phyloP scores from a whole-genome alignment of 2,888 invertebrate genomes.

The Patella depressa region DNA sequence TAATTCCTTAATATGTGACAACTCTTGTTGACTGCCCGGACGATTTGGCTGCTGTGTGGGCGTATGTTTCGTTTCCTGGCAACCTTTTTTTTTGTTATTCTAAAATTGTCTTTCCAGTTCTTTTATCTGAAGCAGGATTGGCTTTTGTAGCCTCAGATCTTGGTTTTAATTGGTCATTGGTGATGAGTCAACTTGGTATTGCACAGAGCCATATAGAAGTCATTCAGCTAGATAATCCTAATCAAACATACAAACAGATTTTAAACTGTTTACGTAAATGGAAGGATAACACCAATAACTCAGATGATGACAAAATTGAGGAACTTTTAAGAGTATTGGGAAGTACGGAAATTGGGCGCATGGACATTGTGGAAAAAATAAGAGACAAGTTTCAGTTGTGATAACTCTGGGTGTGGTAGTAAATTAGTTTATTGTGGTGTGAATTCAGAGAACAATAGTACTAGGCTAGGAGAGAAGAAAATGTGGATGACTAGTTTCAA shows the following conservation, averaged over 20 bases:
- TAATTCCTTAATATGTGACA: too few species aligned
- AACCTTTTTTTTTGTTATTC: too few species aligned
- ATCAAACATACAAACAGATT: slow-evolving; percentile 46
- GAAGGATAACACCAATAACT: slow-evolving; percentile 24
- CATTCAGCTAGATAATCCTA: slow-evolving; percentile 65
- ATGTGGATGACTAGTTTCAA: too few species aligned
- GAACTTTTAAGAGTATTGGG: slow-evolving; percentile 42
- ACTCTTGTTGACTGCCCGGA: too few species aligned
- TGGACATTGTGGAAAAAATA: slow-evolving; percentile 33
- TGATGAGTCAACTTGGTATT: slow-evolving; percentile 67
- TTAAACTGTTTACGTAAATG: slow-evolving; percentile 40
- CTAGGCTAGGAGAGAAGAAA: too few species aligned
- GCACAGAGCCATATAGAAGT: slow-evolving; percentile 71
- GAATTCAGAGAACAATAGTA: too few species aligned
- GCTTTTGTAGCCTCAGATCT: slow-evolving; percentile 50
- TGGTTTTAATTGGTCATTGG: slow-evolving; percentile 70
- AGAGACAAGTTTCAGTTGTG: slow-evolving; percentile 6
- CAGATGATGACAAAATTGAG: slow-evolving; percentile 31
- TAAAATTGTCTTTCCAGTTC: slow-evolving; percentile 32
- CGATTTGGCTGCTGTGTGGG: too few species aligned
- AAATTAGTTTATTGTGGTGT: too few species aligned
- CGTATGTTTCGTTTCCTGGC: too few species aligned
- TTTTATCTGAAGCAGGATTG: slow-evolving; percentile 54
- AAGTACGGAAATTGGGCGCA: slow-evolving; percentile 28
- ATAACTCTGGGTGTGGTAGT: too few species aligned